A percentile compares a stretch with the other conserved stretches of the same genome.
Conservation (phyloP, 2,797 vertebrate genomes). For the Taeniopygia guttata region DNA sequence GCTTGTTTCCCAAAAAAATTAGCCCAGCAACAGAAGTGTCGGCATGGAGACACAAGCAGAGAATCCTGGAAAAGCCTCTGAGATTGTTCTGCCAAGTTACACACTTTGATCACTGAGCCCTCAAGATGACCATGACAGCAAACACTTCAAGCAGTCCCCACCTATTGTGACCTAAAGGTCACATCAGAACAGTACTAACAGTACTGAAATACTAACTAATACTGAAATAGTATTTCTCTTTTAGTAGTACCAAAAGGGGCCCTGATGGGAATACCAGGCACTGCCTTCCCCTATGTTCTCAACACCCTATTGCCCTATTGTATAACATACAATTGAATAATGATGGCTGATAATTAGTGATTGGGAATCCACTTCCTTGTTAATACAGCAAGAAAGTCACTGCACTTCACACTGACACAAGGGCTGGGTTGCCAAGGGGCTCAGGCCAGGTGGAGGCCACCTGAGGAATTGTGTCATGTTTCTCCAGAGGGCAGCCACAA, state of each 20-base stretch:
- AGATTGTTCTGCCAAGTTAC: neutral
- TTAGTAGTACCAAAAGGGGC: neutral
- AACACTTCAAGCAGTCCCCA: neutral
- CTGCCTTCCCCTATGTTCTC: neutral
- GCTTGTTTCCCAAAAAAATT: neutral
- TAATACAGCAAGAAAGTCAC: neutral
- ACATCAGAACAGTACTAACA: neutral
- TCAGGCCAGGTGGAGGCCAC: neutral
- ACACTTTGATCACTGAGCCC: neutral
- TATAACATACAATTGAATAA: no score
- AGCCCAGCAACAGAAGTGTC: neutral
- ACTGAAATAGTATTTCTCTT: neutral
- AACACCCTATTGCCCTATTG: neutral
- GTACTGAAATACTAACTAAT: neutral
- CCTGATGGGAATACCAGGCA: neutral
- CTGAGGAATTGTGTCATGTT: rapidly evolving
- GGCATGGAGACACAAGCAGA: neutral
- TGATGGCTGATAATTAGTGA: neutral
- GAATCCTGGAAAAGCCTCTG: neutral
- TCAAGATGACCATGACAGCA: neutral
- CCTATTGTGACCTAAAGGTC: neutral
- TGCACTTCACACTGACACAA: neutral
- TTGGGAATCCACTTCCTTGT: neutral
- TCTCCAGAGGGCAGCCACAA: neutral
- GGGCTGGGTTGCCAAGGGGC: neutral